phyloP scores from a whole-genome alignment of 2,113 vertebrate species.

The Mesitornis unicolor region DNA sequence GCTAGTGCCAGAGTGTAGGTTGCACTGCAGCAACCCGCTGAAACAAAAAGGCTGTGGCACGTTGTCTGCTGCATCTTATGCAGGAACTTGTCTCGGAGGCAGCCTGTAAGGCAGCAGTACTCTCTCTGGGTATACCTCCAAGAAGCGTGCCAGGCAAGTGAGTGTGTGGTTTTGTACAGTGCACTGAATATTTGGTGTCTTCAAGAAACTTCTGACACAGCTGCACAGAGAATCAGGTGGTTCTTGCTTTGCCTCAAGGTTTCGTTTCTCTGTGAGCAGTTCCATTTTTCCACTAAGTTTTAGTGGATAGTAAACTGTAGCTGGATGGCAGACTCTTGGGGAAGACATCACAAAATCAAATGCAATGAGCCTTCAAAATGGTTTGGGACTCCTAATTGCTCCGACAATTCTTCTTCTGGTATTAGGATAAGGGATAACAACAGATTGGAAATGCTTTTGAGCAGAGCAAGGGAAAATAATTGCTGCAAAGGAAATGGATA shows the following conservation, averaged over 20 bases:
- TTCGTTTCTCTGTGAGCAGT: background rate
- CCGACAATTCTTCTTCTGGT: background rate
- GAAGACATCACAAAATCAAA: conserved; percentile 1
- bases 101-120: background rate
- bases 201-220: background rate
- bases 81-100: background rate
- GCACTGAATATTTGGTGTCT: background rate
- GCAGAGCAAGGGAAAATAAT: background rate
- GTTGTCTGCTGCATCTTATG: background rate
- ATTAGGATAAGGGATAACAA: background rate
- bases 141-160: background rate
- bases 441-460: conserved; percentile 4
- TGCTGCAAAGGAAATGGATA: background rate
- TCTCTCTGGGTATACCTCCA: background rate
- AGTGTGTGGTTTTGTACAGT: background rate
- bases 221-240: background rate
- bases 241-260: background rate
- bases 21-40: background rate
- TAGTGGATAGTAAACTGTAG: background rate
- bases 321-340: background rate
- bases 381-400: background rate
- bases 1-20: background rate
- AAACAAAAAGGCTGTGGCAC: background rate
- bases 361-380: background rate
- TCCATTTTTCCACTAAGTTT: background rate